phyloP scores from a whole-genome alignment of 2,113 vertebrate genomes.

The Ptyas mucosa region DNA sequence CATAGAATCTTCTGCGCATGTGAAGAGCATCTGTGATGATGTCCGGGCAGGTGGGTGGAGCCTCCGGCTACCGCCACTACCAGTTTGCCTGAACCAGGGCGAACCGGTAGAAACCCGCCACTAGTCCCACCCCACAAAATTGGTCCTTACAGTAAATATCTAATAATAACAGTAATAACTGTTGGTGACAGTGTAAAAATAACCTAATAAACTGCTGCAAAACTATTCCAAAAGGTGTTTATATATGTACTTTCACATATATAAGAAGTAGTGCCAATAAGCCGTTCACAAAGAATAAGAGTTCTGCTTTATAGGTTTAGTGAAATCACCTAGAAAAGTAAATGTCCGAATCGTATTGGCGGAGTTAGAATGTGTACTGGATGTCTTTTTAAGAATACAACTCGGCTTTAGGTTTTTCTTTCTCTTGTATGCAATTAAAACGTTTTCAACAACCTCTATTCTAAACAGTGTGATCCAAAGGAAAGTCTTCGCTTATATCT shows the following conservation, averaged over 20 bases:
- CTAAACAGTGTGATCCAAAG: background rate
- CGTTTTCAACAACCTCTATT: background rate
- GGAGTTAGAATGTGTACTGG: background rate
- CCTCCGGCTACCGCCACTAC: no score
- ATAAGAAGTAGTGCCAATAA: background rate
- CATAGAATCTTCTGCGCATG: no score
- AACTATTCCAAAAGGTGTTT: background rate
- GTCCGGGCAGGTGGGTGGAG: no score
- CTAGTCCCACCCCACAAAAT: background rate
- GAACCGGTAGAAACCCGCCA: no score
- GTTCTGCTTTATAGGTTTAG: background rate
- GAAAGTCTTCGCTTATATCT: background rate
- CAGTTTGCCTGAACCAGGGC: accelerated
- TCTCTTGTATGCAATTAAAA: background rate
- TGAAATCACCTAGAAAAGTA: background rate
- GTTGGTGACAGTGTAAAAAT: background rate
- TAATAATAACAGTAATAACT: no score
- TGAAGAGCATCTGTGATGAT: no score
- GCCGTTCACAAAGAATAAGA: background rate
- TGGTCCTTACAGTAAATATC: background rate
- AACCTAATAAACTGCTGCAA: background rate
- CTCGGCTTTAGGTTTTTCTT: background rate
- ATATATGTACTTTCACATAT: background rate
- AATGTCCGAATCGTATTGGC: background rate
- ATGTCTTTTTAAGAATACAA: no score